phyloP scores from a whole-genome alignment of 2,888 invertebrate species.

The Phrixothrix hirtus region DNA sequence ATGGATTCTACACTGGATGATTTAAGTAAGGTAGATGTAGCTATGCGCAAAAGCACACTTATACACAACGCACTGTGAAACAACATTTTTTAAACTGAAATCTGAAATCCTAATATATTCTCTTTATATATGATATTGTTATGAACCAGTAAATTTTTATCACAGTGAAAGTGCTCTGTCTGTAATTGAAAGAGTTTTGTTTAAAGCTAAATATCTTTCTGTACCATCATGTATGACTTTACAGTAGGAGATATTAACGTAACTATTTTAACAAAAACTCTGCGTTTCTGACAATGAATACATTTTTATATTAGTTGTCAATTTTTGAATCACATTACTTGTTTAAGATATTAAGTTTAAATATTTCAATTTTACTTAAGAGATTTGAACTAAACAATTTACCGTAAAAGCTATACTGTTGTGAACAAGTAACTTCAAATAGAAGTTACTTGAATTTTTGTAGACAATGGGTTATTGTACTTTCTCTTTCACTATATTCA shows the following conservation, averaged over 20 bases:
- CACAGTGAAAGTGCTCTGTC: conserved; percentile 25
- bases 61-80: conserved; percentile 5
- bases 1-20: conserved; percentile 41
- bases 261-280: too few species aligned
- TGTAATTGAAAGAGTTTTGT: conserved; percentile 15
- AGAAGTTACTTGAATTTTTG: too few species aligned
- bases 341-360: too few species aligned
- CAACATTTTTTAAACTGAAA: conserved; percentile 21
- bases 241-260: conserved; percentile 2
- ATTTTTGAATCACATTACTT: too few species aligned
- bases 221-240: conserved; percentile 3
- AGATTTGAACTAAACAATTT: too few species aligned
- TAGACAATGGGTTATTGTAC: too few species aligned
- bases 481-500: too few species aligned
- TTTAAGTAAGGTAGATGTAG: conserved; percentile 3
- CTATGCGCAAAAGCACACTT: conserved; percentile 2
- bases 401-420: too few species aligned
- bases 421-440: too few species aligned
- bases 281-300: too few species aligned
- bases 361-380: too few species aligned
- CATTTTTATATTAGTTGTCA: too few species aligned
- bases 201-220: conserved; percentile 13
- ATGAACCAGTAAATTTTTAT: conserved; percentile 24
- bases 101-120: neutral
- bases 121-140: conserved; percentile 24